phyloP scores from a whole-genome alignment of 2,113 vertebrate genomes.

The Siniperca chuatsi region DNA sequence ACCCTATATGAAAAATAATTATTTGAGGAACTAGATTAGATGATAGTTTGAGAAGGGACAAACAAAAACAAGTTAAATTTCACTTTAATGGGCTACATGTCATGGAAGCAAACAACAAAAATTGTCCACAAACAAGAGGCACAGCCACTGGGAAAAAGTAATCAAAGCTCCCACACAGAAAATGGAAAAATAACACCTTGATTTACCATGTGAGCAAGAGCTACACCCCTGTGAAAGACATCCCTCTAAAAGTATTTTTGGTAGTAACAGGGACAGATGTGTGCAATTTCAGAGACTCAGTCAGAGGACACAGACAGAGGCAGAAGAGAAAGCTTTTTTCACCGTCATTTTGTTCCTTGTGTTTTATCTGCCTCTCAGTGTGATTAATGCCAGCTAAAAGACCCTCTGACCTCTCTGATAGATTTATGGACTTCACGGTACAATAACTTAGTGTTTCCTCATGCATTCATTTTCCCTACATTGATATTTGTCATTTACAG shows the following conservation, averaged over 20 bases:
- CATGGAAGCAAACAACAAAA: conserved; percentile 28
- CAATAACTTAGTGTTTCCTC: conserved; percentile 77
- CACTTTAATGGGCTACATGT: conserved; percentile 8
- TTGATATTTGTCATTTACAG: conserved; percentile 80
- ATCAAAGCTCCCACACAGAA: conserved; percentile 53
- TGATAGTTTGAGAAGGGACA: background rate
- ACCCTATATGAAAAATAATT: background rate
- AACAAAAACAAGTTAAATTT: conserved; percentile 17
- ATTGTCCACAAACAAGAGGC: conserved; percentile 27
- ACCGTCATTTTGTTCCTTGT: conserved; percentile 35
- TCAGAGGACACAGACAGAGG: conserved; percentile 21
- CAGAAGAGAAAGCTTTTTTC: conserved; percentile 41
- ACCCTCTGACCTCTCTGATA: conserved; percentile 78
- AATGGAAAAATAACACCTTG: conserved; percentile 65
- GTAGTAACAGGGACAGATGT: conserved; percentile 63
- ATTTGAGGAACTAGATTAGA: background rate
- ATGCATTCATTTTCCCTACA: conserved; percentile 70
- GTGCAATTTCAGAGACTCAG: conserved; percentile 66
- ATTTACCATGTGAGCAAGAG: conserved; percentile 51
- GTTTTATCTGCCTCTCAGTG: conserved; percentile 56
- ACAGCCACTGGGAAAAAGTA: conserved; percentile 37
- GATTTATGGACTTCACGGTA: conserved; percentile 83
- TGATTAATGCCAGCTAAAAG: conserved; percentile 81
- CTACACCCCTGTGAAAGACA: conserved; percentile 48
- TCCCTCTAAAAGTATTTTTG: conserved; percentile 46